Percentiles rank a stretch among this genome's conserved stretches.
These are phyloP conservation scores for Geodia barretti DNA, from an alignment of 37 sponge, comb jelly and placozoan species.

Conservation along the genomic window DNA sequence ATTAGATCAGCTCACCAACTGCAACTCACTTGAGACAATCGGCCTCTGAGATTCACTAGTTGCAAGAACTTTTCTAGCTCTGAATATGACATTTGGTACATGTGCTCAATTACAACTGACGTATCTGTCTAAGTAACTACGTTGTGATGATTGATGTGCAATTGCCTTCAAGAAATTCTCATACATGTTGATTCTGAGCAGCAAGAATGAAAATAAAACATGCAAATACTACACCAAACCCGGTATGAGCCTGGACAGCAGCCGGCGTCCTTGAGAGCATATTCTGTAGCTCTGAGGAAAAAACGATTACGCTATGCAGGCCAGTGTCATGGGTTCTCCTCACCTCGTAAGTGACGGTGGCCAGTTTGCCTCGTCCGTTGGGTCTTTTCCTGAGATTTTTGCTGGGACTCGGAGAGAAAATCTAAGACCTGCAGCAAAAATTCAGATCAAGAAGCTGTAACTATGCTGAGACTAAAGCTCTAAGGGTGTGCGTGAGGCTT, in stretches of 20 bases:
- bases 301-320: background rate
- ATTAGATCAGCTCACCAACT: slow-evolving; percentile 60
- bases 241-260: slow-evolving; percentile 33
- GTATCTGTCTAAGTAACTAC: slow-evolving; percentile 10
- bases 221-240: background rate
- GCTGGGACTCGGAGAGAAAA: slow-evolving; percentile 41
- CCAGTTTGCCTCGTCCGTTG: slow-evolving; percentile 62
- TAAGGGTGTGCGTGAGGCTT: too few relatives aligned
- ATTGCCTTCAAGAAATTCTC: slow-evolving; percentile 51
- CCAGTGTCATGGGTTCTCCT: background rate
- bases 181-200: too few relatives aligned
- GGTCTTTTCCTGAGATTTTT: slow-evolving; percentile 39
- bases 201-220: background rate
- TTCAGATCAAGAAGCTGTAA: too few relatives aligned
- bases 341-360: slow-evolving; percentile 87
- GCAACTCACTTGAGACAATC: slow-evolving; percentile 69
- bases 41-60: slow-evolving; percentile 80
- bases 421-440: slow-evolving; percentile 65
- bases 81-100: slow-evolving; percentile 14
- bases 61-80: slow-evolving; percentile 87
- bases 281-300: slow-evolving; percentile 43
- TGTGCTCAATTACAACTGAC: background rate
- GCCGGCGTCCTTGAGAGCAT: slow-evolving; percentile 58
- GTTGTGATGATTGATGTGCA: slow-evolving; percentile 58
- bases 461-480: too few relatives aligned